Evolutionary conservation across 2,888 invertebrate species (phyloP).

Genomic region (Leptinotarsa haldemani): DNA sequence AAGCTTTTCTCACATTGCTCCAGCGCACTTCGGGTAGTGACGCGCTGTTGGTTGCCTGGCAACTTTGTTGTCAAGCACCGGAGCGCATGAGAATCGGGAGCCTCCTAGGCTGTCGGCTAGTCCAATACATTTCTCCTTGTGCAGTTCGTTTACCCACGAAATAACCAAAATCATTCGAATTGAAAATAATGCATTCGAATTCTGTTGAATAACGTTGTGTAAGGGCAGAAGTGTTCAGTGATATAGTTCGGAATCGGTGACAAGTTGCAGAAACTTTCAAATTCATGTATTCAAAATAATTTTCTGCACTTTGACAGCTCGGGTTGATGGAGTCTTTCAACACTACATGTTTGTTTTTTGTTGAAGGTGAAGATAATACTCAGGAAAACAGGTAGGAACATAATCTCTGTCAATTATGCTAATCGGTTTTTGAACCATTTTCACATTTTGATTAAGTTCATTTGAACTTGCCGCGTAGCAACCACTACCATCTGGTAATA

Average conservation of each 20-base stretch:
- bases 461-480: constrained; percentile 36
- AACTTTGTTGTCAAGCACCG: constrained; percentile 63
- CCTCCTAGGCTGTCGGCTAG: constrained; percentile 40
- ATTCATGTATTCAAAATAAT: constrained; percentile 22
- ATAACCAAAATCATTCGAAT: background rate
- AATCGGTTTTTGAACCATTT: background rate
- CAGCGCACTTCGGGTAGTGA: constrained; percentile 18
- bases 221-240: constrained; percentile 1
- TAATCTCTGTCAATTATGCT: background rate
- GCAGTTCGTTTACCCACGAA: constrained; percentile 34
- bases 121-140: constrained; percentile 47
- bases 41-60: constrained; percentile 57
- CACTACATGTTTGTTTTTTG: constrained; percentile 42
- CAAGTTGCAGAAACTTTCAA: constrained; percentile 25
- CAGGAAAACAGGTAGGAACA: constrained; percentile 46
- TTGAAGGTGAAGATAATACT: constrained; percentile 40
- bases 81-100: constrained; percentile 55
- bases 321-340: constrained; percentile 47
- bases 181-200: background rate
- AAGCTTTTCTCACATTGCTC: background rate
- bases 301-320: constrained; percentile 5
- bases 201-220: background rate
- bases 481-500: constrained; percentile 9
- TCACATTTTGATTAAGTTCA: background rate
- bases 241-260: constrained; percentile 20